A percentile compares a stretch with the other conserved stretches of the same genome.
Evolutionary conservation across 2,797 vertebrate genomes (phyloP).

Genomic region (Pagetopsis macropterus): DNA sequence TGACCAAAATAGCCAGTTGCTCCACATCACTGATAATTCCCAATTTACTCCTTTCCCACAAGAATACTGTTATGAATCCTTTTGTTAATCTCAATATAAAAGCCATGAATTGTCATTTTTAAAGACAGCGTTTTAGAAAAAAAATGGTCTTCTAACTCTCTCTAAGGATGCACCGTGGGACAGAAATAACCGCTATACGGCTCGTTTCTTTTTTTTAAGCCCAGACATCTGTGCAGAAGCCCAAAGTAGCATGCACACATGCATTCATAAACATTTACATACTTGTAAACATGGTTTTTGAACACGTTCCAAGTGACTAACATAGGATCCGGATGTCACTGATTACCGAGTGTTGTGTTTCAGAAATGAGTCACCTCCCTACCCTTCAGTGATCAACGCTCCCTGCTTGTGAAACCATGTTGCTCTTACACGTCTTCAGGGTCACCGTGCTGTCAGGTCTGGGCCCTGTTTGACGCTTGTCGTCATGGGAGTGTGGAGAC

Average conservation of each 20-base stretch:
- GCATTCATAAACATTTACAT: slow-evolving; percentile 80
- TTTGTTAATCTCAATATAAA: slow-evolving; percentile 15
- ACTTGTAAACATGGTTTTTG: slow-evolving; percentile 72
- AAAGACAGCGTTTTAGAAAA: slow-evolving; percentile 13
- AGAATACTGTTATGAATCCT: slow-evolving; percentile 10
- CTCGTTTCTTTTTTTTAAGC: slow-evolving; percentile 42
- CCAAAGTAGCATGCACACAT: slow-evolving; percentile 73
- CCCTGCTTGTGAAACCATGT: slow-evolving; percentile 1
- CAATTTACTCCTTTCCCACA: background rate
- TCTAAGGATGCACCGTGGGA: slow-evolving; percentile 1
- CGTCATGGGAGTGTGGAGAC: slow-evolving; percentile 60
- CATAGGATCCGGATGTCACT: slow-evolving; percentile 68
- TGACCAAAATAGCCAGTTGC: slow-evolving; percentile 23
- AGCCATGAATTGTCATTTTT: background rate
- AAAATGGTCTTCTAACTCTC: slow-evolving; percentile 24
- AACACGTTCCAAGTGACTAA: slow-evolving; percentile 70
- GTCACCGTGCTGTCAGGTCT: slow-evolving; percentile 21
- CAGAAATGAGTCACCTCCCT: slow-evolving; percentile 60
- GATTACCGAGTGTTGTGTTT: slow-evolving; percentile 72
- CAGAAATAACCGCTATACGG: slow-evolving; percentile 50
- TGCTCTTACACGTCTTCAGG: slow-evolving; percentile 8
- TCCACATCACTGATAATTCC: background rate
- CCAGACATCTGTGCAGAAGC: slow-evolving; percentile 72
- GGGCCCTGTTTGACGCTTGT: slow-evolving; percentile 41
- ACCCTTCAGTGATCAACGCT: slow-evolving; percentile 49